Conservation (phyloP, 2,888 invertebrate genomes). For the Ormyrus rosae region DNA sequence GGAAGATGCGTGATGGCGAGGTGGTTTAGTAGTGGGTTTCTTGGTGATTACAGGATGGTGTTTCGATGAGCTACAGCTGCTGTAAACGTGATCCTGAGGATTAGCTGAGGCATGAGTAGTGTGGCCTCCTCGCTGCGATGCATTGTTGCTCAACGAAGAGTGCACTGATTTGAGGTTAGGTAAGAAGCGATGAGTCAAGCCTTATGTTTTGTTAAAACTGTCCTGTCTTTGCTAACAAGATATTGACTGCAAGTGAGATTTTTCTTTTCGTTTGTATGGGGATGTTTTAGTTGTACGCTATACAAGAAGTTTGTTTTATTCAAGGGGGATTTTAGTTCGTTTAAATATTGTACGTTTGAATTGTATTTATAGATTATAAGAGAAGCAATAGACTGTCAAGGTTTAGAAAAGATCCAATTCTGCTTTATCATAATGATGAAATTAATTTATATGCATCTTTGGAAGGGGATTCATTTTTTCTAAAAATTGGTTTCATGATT, state of each 20-base stretch:
- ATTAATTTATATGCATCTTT: too few relatives aligned
- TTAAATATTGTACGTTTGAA: too few relatives aligned
- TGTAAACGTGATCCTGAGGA: not conserved
- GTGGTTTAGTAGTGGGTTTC: not conserved
- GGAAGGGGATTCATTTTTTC: too few relatives aligned
- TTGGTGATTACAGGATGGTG: not conserved
- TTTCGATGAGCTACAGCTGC: slow-evolving; percentile 13
- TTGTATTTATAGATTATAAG: too few relatives aligned
- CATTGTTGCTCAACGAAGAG: slow-evolving; percentile 19
- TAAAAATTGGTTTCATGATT: too few relatives aligned
- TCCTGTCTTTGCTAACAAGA: slow-evolving; percentile 21
- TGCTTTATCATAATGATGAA: too few relatives aligned
- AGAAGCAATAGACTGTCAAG: too few relatives aligned
- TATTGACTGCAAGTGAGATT: not conserved
- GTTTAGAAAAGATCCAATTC: too few relatives aligned
- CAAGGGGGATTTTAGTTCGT: too few relatives aligned
- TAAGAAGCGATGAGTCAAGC: slow-evolving; percentile 47
- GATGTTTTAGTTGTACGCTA: too few relatives aligned
- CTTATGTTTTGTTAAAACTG: slow-evolving; percentile 25
- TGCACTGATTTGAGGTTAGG: slow-evolving; percentile 55
- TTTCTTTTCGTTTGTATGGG: too few relatives aligned
- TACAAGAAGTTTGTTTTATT: too few relatives aligned
- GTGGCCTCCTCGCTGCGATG: slow-evolving; percentile 6
- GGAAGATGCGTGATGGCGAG: not conserved
- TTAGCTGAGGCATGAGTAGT: slow-evolving; percentile 1